Evolutionary conservation across 2,113 vertebrate genomes (phyloP).

Genomic region (Romanogobio albipinnatus): DNA sequence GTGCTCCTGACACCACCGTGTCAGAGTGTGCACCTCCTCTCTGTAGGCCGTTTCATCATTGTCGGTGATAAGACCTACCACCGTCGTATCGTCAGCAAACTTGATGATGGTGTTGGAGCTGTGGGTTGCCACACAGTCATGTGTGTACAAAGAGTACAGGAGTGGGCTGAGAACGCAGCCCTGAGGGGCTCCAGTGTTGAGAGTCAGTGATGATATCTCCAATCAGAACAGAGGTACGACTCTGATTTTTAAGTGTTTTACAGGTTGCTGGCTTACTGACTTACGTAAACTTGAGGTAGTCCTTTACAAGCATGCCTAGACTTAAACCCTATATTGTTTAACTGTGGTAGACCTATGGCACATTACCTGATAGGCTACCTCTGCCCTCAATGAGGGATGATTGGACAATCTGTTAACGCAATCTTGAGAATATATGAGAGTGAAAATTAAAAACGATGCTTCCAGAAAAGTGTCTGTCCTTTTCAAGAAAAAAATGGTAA

Average conservation of each 20-base stretch:
- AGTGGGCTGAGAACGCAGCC: too few relatives aligned
- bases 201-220: too few relatives aligned
- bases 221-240: not conserved
- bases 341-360: slow-evolving; percentile 48
- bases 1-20: too few relatives aligned
- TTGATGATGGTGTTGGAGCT: too few relatives aligned
- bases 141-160: too few relatives aligned
- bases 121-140: too few relatives aligned
- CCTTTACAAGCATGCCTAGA: slow-evolving; percentile 52
- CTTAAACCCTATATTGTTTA: slow-evolving; percentile 66
- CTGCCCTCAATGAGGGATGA: not conserved
- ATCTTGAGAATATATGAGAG: not conserved
- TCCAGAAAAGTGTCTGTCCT: not conserved
- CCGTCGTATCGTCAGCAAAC: too few relatives aligned
- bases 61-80: too few relatives aligned
- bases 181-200: too few relatives aligned
- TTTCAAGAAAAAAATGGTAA: not conserved
- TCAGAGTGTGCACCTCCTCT: too few relatives aligned
- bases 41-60: too few relatives aligned
- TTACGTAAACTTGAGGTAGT: not conserved
- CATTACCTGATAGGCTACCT: slow-evolving; percentile 56
- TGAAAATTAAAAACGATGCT: not conserved
- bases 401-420: not conserved
- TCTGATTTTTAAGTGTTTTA: not conserved
- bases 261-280: not conserved